Conservation (phyloP, 2,888 invertebrate genomes). For the Carpatolechia fugitivella region DNA sequence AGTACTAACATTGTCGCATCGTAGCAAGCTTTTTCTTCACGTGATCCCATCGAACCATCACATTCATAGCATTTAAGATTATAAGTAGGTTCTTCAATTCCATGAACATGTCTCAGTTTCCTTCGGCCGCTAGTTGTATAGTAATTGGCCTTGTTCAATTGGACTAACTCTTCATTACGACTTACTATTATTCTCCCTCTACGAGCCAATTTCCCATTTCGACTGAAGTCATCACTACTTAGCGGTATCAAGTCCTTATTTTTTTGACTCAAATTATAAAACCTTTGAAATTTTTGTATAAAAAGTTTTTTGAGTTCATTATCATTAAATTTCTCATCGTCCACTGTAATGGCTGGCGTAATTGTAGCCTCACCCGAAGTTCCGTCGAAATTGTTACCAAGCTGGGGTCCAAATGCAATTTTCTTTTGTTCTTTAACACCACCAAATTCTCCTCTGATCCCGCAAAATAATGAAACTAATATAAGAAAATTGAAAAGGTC, state of each 20-base stretch:
- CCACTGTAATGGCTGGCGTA: constrained; percentile 32
- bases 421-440: constrained; percentile 37
- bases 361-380: constrained; percentile 30
- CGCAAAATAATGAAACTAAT: constrained; percentile 38
- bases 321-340: constrained; percentile 35
- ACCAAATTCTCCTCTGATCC: constrained; percentile 31
- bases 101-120: background rate
- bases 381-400: constrained; percentile 35
- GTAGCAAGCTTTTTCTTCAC: constrained; percentile 34
- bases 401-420: constrained; percentile 34
- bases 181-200: no score
- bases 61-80: background rate
- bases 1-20: constrained; percentile 42
- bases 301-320: constrained; percentile 34
- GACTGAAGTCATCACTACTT: background rate
- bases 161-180: no score
- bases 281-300: constrained; percentile 32
- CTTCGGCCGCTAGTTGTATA: no score
- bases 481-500: constrained; percentile 37
- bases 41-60: background rate
- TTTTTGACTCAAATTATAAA: constrained; percentile 25
- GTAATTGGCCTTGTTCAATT: no score
- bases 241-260: constrained; percentile 14
- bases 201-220: background rate
- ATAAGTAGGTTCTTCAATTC: background rate